Conservation (phyloP, 2,113 vertebrate species). For the Agapornis roseicollis region DNA sequence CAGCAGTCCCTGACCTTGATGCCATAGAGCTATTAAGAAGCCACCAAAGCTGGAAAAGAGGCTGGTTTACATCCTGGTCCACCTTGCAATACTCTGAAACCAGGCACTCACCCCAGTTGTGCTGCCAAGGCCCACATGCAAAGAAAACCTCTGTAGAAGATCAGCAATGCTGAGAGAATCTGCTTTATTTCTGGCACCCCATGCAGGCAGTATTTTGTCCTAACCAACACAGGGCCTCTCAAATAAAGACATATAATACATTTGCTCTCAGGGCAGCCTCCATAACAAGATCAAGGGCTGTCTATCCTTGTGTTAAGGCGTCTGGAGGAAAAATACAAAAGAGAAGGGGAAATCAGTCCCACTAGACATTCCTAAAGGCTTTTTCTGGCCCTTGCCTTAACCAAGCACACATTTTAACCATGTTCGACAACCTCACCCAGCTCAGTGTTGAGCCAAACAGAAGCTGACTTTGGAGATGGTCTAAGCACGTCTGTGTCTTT, state of each 20-base stretch:
- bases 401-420: background rate
- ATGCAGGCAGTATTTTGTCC: rapidly evolving
- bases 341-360: background rate
- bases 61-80: background rate
- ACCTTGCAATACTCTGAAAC: background rate
- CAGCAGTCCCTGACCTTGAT: background rate
- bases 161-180: background rate
- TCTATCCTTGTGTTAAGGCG: background rate
- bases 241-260: background rate
- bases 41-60: background rate
- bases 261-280: background rate
- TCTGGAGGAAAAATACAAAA: background rate
- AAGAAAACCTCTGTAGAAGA: background rate
- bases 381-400: slow-evolving; percentile 43
- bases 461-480: slow-evolving; percentile 56
- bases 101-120: background rate
- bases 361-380: slow-evolving; percentile 34
- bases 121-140: background rate
- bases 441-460: slow-evolving; percentile 40
- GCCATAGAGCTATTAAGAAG: background rate
- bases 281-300: background rate
- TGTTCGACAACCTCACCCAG: slow-evolving; percentile 22
- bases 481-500: slow-evolving; percentile 1
- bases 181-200: background rate
- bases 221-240: background rate